Conservation (phyloP, 1,140 invertebrate species). For the Scaptodrosophila lebanonensis region DNA sequence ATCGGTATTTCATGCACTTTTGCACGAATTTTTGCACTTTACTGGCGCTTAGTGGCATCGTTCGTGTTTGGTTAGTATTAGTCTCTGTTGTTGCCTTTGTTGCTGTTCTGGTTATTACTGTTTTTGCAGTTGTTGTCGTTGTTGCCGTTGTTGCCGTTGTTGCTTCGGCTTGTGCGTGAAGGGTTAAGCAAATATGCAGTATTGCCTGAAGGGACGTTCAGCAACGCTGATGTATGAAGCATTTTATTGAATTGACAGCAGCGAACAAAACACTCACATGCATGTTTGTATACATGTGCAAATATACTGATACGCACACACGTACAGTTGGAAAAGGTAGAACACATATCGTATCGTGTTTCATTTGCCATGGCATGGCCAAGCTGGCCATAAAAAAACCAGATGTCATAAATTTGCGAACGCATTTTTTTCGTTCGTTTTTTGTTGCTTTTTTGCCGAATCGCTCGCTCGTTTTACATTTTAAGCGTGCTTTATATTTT, state of each 20-base stretch:
- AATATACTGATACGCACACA: too few relatives aligned
- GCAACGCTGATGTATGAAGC: constrained; percentile 68
- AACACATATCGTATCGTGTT: constrained; percentile 56
- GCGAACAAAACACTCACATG: constrained; percentile 8
- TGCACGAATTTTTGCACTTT: constrained; percentile 67
- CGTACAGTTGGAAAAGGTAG: constrained; percentile 44
- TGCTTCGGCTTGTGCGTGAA: constrained; percentile 26
- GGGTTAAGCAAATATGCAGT: constrained; percentile 36
- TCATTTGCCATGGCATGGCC: constrained; percentile 32
- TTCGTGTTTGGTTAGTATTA: constrained; percentile 66
- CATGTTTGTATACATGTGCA: constrained; percentile 6
- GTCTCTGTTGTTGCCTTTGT: constrained; percentile 5
- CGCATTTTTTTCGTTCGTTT: constrained; percentile 52
- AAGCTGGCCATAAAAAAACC: constrained; percentile 51
- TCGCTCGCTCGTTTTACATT: constrained; percentile 22
- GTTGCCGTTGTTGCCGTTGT: constrained; percentile 4
- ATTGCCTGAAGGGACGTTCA: constrained; percentile 18
- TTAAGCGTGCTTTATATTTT: constrained; percentile 20
- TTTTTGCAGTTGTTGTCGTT: constrained; percentile 4
- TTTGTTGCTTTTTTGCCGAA: background rate
- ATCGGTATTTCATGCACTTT: constrained; percentile 70
- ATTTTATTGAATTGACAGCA: constrained; percentile 74
- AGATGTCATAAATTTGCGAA: constrained; percentile 72
- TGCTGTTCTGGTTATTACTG: background rate
- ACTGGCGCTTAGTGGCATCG: constrained; percentile 73